These are phyloP conservation scores for Falco peregrinus DNA, from an alignment of 2,797 vertebrate genomes.

Conservation along the genomic window DNA sequence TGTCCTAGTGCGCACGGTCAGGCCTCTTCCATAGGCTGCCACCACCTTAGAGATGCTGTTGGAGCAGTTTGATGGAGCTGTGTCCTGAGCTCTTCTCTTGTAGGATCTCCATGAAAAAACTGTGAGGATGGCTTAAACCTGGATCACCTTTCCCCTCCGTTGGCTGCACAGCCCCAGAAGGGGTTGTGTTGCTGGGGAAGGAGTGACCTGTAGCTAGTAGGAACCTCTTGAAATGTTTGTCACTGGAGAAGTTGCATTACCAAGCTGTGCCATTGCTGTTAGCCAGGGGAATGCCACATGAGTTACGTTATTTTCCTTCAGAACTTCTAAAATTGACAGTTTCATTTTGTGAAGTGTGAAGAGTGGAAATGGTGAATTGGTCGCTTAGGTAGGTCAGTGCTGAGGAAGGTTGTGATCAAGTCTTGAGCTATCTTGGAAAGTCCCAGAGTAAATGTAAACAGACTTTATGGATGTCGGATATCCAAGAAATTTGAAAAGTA, in stretches of 20 bases:
- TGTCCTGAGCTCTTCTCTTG: accelerated
- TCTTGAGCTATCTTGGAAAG: neutral
- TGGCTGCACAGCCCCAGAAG: neutral
- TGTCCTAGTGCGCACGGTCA: accelerated
- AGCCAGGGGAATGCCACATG: neutral
- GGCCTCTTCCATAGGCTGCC: neutral
- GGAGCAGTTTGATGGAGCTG: neutral
- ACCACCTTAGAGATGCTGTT: accelerated
- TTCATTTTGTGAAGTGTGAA: neutral
- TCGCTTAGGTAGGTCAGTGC: accelerated
- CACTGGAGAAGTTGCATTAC: neutral
- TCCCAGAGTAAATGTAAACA: neutral
- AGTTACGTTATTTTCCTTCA: neutral
- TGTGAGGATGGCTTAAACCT: neutral
- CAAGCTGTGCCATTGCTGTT: neutral
- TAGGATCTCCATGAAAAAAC: neutral
- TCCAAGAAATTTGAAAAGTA: neutral
- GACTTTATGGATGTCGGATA: neutral
- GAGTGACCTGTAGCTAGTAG: neutral
- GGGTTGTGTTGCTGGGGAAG: neutral
- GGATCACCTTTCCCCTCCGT: neutral
- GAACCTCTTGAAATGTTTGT: neutral
- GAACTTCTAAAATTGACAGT: neutral
- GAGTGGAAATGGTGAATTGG: neutral
- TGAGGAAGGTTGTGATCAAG: accelerated